These are phyloP conservation scores for Agonopterix heracliana DNA, from an alignment of 2,888 invertebrate genomes.

Conservation along the genomic window DNA sequence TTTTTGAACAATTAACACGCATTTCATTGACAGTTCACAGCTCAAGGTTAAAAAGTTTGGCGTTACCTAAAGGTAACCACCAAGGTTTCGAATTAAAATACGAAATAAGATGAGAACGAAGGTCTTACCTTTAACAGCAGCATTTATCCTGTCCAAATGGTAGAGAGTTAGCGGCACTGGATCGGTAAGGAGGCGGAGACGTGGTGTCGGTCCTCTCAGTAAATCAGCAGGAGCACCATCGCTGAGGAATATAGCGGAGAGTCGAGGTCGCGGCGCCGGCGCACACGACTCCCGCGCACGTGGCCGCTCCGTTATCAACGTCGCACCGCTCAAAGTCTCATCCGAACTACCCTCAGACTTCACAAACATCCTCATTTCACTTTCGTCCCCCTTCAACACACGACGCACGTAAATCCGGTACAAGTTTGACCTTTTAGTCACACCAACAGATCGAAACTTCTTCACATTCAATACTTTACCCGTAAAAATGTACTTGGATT, in stretches of 20 bases:
- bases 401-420: slow-evolving; percentile 65
- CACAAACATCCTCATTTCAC: slow-evolving; percentile 52
- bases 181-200: slow-evolving; percentile 57
- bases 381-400: slow-evolving; percentile 62
- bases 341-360: slow-evolving; percentile 47
- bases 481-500: slow-evolving; percentile 70
- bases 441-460: slow-evolving; percentile 49
- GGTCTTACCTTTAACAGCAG: slow-evolving; percentile 70
- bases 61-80: no score
- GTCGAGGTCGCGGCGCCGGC: slow-evolving; percentile 60
- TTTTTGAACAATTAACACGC: no score
- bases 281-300: slow-evolving; percentile 55
- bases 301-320: slow-evolving; percentile 50
- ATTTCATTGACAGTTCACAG: no score
- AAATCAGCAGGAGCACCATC: slow-evolving; percentile 42
- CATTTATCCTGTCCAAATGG: slow-evolving; percentile 71
- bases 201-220: slow-evolving; percentile 43
- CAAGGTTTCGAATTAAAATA: no score
- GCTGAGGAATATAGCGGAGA: slow-evolving; percentile 68
- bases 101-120: neutral
- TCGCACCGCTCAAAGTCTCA: slow-evolving; percentile 58
- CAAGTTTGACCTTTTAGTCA: slow-evolving; percentile 54
- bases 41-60: no score
- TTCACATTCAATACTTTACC: slow-evolving; percentile 68
- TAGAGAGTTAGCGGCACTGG: slow-evolving; percentile 72